These are phyloP conservation scores for Macrotis lagotis DNA, from an alignment of 2,113 vertebrate genomes.

Conservation along the genomic window DNA sequence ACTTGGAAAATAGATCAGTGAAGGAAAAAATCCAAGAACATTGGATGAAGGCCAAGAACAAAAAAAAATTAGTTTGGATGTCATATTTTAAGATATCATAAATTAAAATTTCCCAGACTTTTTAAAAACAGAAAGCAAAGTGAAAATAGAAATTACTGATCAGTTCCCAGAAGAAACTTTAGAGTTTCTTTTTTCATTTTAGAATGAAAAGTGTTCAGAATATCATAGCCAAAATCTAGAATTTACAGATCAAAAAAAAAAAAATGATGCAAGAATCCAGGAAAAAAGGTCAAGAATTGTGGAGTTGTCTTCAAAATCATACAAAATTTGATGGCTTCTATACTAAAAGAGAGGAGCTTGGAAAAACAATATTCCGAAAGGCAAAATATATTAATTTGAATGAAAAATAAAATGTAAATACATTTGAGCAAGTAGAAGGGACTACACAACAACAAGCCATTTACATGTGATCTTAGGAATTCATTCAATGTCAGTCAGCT, in stretches of 20 bases:
- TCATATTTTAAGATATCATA: not conserved
- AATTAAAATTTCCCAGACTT: not conserved
- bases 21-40: not conserved
- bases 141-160: not conserved
- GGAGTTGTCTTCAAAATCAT: not conserved
- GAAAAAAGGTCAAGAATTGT: not conserved
- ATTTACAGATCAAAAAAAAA: not conserved
- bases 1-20: not conserved
- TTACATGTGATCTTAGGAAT: not conserved
- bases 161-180: not conserved
- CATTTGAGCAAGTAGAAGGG: not conserved
- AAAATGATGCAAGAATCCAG: not conserved
- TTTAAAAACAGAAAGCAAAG: not conserved
- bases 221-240: not conserved
- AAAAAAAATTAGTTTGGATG: not conserved
- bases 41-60: not conserved
- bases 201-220: not conserved
- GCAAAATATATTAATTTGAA: not conserved
- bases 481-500: not conserved
- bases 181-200: too few relatives aligned
- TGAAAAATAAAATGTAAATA: not conserved
- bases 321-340: not conserved
- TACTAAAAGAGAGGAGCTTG: not conserved
- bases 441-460: not conserved
- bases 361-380: not conserved